A percentile compares a stretch with the other conserved stretches of the same genome.
Conservation (phyloP, 92 coral and sea anemone species). For the Epizoanthus stellaris region DNA sequence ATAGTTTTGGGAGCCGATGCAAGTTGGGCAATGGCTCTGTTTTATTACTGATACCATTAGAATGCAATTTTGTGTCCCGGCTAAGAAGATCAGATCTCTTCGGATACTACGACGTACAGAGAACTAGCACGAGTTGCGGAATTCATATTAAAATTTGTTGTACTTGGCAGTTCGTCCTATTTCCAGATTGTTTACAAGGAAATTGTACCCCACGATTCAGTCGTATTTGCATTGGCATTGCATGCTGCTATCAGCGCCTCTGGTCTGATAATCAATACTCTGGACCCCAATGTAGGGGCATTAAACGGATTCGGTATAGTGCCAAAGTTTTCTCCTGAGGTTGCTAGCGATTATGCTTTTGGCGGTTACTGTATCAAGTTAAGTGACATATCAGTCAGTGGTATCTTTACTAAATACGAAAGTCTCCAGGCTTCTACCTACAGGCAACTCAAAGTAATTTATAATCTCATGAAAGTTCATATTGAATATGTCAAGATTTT, state of each 20-base stretch:
- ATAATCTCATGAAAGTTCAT: background rate
- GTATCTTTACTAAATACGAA: background rate
- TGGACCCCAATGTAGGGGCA: background rate
- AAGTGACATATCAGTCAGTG: background rate
- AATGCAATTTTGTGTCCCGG: slow-evolving; percentile 16
- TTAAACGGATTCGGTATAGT: background rate
- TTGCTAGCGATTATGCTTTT: slow-evolving; percentile 13
- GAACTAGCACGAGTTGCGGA: slow-evolving; percentile 40
- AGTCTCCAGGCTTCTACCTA: background rate
- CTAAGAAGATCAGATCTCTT: background rate
- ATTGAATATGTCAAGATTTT: background rate
- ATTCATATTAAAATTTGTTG: slow-evolving; percentile 9
- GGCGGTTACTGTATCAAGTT: slow-evolving; percentile 14
- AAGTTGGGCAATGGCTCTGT: slow-evolving; percentile 51
- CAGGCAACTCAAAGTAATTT: slow-evolving; percentile 4
- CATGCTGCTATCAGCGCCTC: background rate
- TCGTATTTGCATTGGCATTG: too few species aligned
- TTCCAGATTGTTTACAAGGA: slow-evolving; percentile 19
- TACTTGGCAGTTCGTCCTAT: slow-evolving; percentile 44
- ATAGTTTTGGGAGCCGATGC: slow-evolving; percentile 42
- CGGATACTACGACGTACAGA: too few species aligned
- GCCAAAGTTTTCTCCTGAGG: background rate
- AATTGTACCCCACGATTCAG: background rate
- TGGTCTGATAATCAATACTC: background rate
- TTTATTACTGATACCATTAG: slow-evolving; percentile 33